Conservation (phyloP, 2,113 vertebrate genomes). For the Ramphastos sulfuratus region DNA sequence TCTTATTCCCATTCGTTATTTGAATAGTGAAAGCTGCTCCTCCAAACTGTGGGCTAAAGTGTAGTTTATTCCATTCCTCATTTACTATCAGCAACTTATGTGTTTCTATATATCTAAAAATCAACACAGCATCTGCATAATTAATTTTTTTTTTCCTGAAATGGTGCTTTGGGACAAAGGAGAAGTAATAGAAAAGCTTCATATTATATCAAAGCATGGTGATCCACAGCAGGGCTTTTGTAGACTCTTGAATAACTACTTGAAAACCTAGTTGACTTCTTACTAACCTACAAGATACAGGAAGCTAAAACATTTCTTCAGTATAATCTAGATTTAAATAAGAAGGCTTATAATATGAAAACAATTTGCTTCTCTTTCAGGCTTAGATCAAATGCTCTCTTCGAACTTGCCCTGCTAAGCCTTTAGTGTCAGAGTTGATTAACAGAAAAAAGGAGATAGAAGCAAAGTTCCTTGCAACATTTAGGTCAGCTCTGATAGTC, state of each 20-base stretch:
- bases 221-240: neutral
- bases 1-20: neutral
- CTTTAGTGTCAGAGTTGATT: constrained; percentile 17
- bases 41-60: neutral
- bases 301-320: neutral
- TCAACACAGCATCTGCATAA: neutral
- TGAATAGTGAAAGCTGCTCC: neutral
- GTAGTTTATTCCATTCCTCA: neutral
- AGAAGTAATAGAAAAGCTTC: neutral
- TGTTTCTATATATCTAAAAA: neutral
- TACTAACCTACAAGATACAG: neutral
- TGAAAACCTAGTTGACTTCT: neutral
- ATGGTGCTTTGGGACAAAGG: neutral
- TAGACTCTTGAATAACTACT: neutral
- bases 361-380: neutral
- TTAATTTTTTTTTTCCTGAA: neutral
- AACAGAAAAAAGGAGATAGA: neutral
- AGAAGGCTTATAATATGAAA: neutral
- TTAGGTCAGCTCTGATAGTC: neutral
- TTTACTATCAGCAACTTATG: neutral
- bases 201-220: neutral
- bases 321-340: neutral
- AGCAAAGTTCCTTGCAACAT: neutral
- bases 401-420: neutral
- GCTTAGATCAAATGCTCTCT: neutral